Base-by-base conservation (phyloP, 2,888 invertebrate genomes). In the Euproctis similis region DNA sequence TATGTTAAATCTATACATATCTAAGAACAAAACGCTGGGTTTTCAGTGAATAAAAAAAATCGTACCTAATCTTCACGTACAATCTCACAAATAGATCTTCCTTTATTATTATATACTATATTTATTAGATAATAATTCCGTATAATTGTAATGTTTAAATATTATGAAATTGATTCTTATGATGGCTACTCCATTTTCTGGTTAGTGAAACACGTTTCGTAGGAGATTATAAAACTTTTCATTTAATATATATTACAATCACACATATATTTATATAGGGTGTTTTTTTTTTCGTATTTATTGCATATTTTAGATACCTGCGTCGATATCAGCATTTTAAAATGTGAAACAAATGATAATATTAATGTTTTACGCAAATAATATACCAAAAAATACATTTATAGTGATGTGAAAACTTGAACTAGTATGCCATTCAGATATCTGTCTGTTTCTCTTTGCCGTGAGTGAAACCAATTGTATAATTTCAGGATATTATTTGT, bases 171-270 rank as follows among this genome's bases (percentile, higher is more conserved):
- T 48, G 44, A 62, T 66, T 73, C 68, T 72, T 71, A 73, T 74
- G 65, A 71, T 57, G 65, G 60, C 62, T 64, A 69, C 73, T 71
- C 67, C 72, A 66, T 59, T 62, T 58, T 67, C 67, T 63, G 74
- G 74, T 76, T 74, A 75, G 75, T 74, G 74, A 75, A 56, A 53
- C 4, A 44, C 42, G 39, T 52, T 52, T 49, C 36, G 33, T n/a
- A n/a, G n/a, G n/a, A n/a, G n/a, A n/a, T n/a, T n/a, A n/a, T 46
- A 40, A 44, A 43, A 45, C 38, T 46, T 36, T 43, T 56, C 45
- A 37, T 42, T 43, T 35, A 35, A n/a, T n/a, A n/a, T n/a, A n/a
- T n/a, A n/a, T n/a, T n/a, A n/a, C 36, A 26, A 34, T 33, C 39
- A n/a, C n/a, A 36, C 30, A 13, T 24, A 17, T 13, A 6, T 14